Conservation (phyloP, 1,140 invertebrate species). For the Melipona quadrifasciata region DNA sequence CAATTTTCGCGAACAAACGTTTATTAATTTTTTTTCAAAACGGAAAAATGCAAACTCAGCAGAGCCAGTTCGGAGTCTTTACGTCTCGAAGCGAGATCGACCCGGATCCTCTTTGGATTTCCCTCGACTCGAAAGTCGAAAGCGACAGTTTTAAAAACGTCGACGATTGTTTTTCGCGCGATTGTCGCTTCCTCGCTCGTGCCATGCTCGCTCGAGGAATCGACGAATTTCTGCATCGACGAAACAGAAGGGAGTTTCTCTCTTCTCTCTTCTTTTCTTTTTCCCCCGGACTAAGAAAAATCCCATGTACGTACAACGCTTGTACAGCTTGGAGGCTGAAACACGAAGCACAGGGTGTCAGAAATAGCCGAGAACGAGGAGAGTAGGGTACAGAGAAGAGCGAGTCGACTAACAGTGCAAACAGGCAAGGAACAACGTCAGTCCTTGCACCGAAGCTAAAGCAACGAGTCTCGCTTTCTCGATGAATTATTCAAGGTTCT, state of each 20-base stretch:
- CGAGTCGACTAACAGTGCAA: slow-evolving; percentile 32
- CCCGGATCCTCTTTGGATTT: too few relatives aligned
- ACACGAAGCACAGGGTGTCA: slow-evolving; percentile 27
- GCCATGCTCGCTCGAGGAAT: too few relatives aligned
- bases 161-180: too few relatives aligned
- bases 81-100: too few relatives aligned
- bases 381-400: slow-evolving; percentile 17
- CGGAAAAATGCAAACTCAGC: too few relatives aligned
- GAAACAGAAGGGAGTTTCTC: not conserved
- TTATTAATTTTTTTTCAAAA: too few relatives aligned
- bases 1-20: too few relatives aligned
- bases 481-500: slow-evolving; percentile 76
- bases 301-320: not conserved
- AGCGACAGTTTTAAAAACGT: too few relatives aligned
- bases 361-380: slow-evolving; percentile 7
- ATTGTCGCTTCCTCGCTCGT: too few relatives aligned
- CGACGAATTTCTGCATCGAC: not conserved
- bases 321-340: not conserved
- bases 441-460: slow-evolving; percentile 54
- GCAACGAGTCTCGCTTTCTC: slow-evolving; percentile 53
- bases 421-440: slow-evolving; percentile 54
- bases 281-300: not conserved
- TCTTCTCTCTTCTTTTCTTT: too few relatives aligned
- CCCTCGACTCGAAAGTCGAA: too few relatives aligned
- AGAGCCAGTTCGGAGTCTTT: too few relatives aligned